Evolutionary conservation across 2,113 vertebrate species (phyloP).

Genomic region (Muscicapa adusta): DNA sequence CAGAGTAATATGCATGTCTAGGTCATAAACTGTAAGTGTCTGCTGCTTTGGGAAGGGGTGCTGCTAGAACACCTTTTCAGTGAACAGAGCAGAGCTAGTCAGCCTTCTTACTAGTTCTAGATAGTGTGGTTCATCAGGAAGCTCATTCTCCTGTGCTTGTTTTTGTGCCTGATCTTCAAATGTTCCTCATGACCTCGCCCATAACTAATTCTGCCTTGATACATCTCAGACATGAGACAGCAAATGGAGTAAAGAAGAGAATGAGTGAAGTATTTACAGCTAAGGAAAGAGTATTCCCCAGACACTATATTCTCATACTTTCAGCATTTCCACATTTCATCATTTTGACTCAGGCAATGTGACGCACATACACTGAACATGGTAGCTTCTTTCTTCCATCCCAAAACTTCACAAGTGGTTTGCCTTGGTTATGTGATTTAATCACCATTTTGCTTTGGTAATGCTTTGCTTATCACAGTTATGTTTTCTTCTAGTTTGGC

Average conservation of each 20-base stretch:
- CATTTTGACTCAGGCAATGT: not conserved
- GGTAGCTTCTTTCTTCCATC: not conserved
- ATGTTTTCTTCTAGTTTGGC: not conserved
- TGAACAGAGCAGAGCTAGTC: not conserved
- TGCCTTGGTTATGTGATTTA: not conserved
- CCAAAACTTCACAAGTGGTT: not conserved
- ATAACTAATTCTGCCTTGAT: not conserved
- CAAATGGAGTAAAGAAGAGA: not conserved
- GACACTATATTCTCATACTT: not conserved
- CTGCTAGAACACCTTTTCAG: not conserved
- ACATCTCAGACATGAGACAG: not conserved
- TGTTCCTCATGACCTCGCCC: rapidly evolving
- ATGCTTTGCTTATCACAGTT: not conserved
- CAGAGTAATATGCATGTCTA: not conserved
- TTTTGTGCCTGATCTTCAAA: not conserved
- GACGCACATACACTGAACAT: not conserved
- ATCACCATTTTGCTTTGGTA: not conserved
- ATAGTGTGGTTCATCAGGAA: not conserved
- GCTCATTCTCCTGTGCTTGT: not conserved
- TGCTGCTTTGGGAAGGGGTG: not conserved
- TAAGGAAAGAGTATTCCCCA: not conserved
- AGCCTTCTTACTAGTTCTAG: not conserved
- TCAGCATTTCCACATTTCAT: not conserved
- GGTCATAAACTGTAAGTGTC: not conserved
- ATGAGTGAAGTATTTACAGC: not conserved